Percentiles rank a stretch among this genome's conserved stretches.
Conservation (phyloP, 1,140 invertebrate species). For the Zaprionus kolodkinae region DNA sequence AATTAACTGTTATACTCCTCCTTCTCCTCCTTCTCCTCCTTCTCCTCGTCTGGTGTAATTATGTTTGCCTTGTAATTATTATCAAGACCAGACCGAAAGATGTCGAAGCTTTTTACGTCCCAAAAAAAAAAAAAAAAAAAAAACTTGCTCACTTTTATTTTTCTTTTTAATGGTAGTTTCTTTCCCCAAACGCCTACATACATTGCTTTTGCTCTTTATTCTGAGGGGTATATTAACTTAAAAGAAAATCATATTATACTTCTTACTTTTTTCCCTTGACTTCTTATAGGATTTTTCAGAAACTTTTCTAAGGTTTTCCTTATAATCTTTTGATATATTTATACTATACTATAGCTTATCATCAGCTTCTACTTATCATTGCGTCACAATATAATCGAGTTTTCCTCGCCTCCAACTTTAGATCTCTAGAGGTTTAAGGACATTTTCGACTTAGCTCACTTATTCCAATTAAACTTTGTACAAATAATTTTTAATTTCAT, state of each 20-base stretch:
- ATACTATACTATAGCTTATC: too few species aligned
- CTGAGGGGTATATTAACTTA: background rate
- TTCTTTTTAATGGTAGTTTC: background rate
- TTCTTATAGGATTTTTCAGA: too few species aligned
- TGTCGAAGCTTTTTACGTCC: background rate
- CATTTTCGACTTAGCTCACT: background rate
- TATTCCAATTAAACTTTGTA: slow-evolving; percentile 12
- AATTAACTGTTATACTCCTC: slow-evolving; percentile 32
- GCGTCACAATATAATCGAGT: background rate
- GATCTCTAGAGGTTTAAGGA: background rate
- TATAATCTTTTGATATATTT: too few species aligned
- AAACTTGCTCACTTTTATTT: background rate
- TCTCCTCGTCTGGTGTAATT: slow-evolving; percentile 2
- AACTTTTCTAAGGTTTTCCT: too few species aligned
- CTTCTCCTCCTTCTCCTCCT: too few species aligned
- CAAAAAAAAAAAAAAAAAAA: background rate
- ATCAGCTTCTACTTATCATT: background rate
- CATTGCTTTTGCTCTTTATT: background rate
- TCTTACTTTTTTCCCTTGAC: too few species aligned
- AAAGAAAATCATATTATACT: too few species aligned
- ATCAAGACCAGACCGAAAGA: background rate
- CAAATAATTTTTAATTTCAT: slow-evolving; percentile 16
- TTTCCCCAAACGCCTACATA: background rate
- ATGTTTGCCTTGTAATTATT: slow-evolving; percentile 9
- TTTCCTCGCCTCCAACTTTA: background rate